A percentile compares a stretch with the other conserved stretches of the same genome.
These are phyloP conservation scores for Haliclona indistincta DNA, from an alignment of 37 sponge, comb jelly and placozoan species.

Conservation along the genomic window DNA sequence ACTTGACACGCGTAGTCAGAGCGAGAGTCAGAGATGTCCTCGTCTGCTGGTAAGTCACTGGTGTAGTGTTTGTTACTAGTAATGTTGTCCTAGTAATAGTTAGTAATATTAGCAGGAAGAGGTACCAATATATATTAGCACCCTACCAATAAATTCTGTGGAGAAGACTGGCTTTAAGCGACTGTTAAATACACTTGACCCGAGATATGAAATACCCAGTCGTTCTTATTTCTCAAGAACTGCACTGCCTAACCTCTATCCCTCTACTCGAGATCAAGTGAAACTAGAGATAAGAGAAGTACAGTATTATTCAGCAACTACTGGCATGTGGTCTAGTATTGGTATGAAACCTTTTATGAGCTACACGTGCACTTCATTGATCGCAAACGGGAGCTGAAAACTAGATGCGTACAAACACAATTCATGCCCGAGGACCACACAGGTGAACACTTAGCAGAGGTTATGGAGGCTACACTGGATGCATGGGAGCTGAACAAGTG, in stretches of 20 bases:
- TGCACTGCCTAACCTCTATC: conserved; percentile 24
- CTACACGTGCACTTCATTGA: conserved; percentile 36
- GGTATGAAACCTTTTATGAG: conserved; percentile 24
- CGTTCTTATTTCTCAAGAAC: conserved; percentile 26
- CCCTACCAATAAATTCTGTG: conserved; percentile 11
- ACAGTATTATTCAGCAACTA: conserved; percentile 37
- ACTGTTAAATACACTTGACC: conserved; percentile 13
- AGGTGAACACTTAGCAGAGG: conserved; percentile 28
- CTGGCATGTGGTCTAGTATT: conserved; percentile 38
- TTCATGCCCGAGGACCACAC: conserved; percentile 44
- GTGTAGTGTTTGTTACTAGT: too few relatives aligned
- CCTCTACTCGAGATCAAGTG: conserved; percentile 6
- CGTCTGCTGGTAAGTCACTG: too few relatives aligned
- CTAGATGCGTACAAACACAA: conserved; percentile 12
- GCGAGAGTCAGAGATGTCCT: too few relatives aligned
- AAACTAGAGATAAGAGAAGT: neutral
- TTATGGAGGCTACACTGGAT: conserved; percentile 9
- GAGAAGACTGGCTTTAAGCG: conserved; percentile 29
- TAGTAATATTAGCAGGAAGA: too few relatives aligned
- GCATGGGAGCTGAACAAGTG: conserved; percentile 13
- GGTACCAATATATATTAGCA: too few relatives aligned
- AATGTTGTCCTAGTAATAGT: too few relatives aligned
- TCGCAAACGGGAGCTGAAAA: conserved; percentile 1
- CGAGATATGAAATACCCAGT: conserved; percentile 24
- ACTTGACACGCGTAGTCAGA: too few relatives aligned